These are phyloP conservation scores for Ceuthmochares aereus DNA, from an alignment of 2,113 vertebrate species.

Conservation along the genomic window DNA sequence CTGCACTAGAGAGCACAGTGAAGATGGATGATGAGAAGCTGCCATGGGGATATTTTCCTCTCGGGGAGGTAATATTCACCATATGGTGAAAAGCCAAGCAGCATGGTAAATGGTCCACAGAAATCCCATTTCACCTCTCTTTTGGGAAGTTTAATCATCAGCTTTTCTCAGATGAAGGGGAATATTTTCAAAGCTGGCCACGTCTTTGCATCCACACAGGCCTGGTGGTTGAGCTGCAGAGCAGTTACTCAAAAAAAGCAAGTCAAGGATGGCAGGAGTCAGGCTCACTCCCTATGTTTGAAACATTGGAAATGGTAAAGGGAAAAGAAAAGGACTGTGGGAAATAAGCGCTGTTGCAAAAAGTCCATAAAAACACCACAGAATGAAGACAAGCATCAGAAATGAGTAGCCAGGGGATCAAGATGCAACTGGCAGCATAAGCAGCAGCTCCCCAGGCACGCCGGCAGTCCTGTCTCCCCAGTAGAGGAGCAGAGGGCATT, in stretches of 20 bases:
- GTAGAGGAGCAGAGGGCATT: fast-evolving
- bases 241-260: background rate
- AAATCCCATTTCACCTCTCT: background rate
- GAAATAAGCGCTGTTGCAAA: background rate
- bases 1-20: background rate
- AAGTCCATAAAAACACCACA: background rate
- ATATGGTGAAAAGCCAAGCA: background rate
- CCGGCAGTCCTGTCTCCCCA: background rate
- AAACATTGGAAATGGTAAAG: background rate
- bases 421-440: fast-evolving
- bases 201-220: background rate
- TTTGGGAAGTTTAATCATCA: background rate
- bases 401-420: background rate
- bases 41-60: background rate
- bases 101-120: background rate
- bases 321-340: background rate
- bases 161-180: background rate
- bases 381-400: conserved; percentile 41
- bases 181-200: background rate
- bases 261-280: background rate
- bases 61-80: background rate
- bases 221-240: background rate
- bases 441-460: background rate
- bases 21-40: background rate
- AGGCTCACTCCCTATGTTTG: background rate